A percentile compares a stretch with the other conserved stretches of the same genome.
phyloP scores from a whole-genome alignment of 2,888 invertebrate species.

The Temnothorax rugatulus region DNA sequence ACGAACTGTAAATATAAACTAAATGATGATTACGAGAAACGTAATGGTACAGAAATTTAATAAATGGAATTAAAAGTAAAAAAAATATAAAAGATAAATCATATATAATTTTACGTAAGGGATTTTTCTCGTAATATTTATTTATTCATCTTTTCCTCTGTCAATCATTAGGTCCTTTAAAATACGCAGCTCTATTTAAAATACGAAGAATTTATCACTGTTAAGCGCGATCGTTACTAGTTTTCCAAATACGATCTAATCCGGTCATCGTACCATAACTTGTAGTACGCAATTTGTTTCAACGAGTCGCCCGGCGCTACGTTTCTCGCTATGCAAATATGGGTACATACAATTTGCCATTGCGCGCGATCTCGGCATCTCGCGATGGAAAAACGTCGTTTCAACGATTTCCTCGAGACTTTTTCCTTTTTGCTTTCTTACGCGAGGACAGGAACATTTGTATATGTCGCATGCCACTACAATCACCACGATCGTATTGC shows the following conservation, averaged over 20 bases:
- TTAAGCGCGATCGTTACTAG: constrained; percentile 50
- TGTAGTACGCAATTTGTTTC: constrained; percentile 46
- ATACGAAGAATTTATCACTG: background rate
- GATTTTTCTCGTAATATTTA: background rate
- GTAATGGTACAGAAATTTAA: background rate
- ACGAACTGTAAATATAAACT: background rate
- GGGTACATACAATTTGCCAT: constrained; percentile 63
- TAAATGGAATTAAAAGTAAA: background rate
- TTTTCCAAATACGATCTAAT: constrained; percentile 73
- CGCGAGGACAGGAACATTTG: constrained; percentile 38
- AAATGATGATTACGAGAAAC: background rate
- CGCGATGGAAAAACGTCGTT: constrained; percentile 20
- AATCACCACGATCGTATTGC: constrained; percentile 30
- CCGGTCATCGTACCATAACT: constrained; percentile 51
- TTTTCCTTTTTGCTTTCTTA: constrained; percentile 35
- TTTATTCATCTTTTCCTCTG: background rate
- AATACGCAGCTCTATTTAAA: background rate
- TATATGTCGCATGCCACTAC: constrained; percentile 45
- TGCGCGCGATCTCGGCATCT: constrained; percentile 34
- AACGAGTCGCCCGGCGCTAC: constrained; percentile 31
- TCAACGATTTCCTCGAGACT: constrained; percentile 35
- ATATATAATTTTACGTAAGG: background rate
- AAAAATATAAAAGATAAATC: background rate
- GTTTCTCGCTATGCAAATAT: constrained; percentile 60
- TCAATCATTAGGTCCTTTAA: background rate